Base-by-base conservation (phyloP, 2,888 invertebrate genomes). In the Dolichomitus sp. region DNA sequence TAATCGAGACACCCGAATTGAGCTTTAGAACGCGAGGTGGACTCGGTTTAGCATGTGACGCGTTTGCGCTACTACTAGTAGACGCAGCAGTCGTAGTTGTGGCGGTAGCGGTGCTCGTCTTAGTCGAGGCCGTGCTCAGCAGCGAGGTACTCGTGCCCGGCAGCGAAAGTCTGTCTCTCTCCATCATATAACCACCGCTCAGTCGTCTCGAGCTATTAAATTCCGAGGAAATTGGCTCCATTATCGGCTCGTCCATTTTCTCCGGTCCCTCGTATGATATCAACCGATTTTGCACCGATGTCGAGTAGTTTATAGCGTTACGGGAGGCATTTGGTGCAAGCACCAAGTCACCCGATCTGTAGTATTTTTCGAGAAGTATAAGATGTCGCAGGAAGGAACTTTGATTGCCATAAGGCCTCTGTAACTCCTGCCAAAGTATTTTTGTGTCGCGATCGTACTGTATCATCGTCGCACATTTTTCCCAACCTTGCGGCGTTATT, bases 391-490 rank as follows among this genome's bases (percentile, higher is more conserved):
- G 94, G 90, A 98, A 98, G 86, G 97, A 97, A 57, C 97, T 97
- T 89, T 97, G 97, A 92, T 97, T 98, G 3, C 98, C 98, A 88
- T 98, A 98, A 0, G 98, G 98, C 90, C 97, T 96, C 90, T 98
- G 97, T 50, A 98, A 92, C 87, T 97, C 97, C 83, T 97, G 96
- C 97, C 97, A 98, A 2, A 98, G 94, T 6, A 95, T 95, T 80
- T 97, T 97, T 0, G 97, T 98, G n/a, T 97, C 97, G 14, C 95
- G 94, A 89, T 98, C 98, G 85, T 97, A 98, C 89, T 98, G 97
- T 72, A 98, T 96, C 88, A 96, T 95, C 0, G 97, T 95, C 85
- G 95, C 96, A 86, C 97, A 97, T 82, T 97, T 97, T 87, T 97
- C 97, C 97, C 98, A 98, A 0, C 97, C 97, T 89, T 97, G 97